Percentiles rank a stretch among this genome's conserved stretches.
Conservation (phyloP, 2,888 invertebrate species). For the Thyatira batis region DNA sequence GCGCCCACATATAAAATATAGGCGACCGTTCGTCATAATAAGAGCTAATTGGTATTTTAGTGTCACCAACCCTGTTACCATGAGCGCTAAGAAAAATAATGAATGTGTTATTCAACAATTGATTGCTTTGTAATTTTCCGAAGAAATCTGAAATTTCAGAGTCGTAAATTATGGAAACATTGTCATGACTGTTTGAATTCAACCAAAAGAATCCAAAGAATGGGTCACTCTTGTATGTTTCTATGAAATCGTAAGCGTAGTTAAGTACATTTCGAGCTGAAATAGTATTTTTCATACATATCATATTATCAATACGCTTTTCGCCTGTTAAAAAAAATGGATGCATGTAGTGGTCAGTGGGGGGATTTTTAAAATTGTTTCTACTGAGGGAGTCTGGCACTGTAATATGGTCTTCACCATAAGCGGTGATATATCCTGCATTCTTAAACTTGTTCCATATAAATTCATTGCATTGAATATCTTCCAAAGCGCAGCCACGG, state of each 20-base stretch:
- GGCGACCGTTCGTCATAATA: constrained; percentile 90
- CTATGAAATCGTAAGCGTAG: constrained; percentile 84
- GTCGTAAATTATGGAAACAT: constrained; percentile 85
- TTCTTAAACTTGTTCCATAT: constrained; percentile 89
- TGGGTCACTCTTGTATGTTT: constrained; percentile 81
- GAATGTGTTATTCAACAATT: constrained; percentile 84
- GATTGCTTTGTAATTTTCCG: constrained; percentile 71
- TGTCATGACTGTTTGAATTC: constrained; percentile 85
- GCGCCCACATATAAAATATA: constrained; percentile 87
- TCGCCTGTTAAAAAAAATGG: constrained; percentile 87
- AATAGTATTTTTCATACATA: constrained; percentile 70
- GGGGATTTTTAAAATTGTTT: constrained; percentile 84
- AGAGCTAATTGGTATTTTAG: constrained; percentile 85
- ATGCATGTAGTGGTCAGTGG: constrained; percentile 91
- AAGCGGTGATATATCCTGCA: constrained; percentile 88
- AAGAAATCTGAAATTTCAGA: constrained; percentile 79
- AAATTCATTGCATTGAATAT: constrained; percentile 85
- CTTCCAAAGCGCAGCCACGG: constrained; percentile 65
- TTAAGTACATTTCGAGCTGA: constrained; percentile 85
- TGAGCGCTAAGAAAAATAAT: constrained; percentile 90
- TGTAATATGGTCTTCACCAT: constrained; percentile 87
- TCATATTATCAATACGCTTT: constrained; percentile 60
- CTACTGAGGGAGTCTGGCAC: constrained; percentile 85
- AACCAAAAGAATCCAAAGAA: constrained; percentile 90
- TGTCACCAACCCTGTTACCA: constrained; percentile 87